Evolutionary conservation across 2,888 invertebrate genomes (phyloP).

Genomic region (Drosophila affinis): DNA sequence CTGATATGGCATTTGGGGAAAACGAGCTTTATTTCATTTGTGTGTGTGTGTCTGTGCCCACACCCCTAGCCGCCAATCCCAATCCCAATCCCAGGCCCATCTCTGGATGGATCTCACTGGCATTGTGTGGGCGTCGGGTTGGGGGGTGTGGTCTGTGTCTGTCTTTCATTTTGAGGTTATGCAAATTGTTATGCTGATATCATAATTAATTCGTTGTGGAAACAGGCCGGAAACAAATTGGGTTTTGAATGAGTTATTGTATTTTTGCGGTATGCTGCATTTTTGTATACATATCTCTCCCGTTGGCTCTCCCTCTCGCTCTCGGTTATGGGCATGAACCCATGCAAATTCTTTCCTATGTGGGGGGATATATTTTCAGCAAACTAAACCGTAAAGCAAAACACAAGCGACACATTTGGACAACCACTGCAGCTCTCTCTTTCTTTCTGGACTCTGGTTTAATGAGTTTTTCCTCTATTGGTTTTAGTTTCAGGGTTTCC

Average conservation of each 20-base stretch:
- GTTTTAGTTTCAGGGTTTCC: slow-evolving; percentile 34
- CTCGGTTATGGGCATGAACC: neutral
- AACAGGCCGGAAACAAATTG: slow-evolving; percentile 77
- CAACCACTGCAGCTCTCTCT: too few relatives aligned
- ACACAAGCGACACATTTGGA: slow-evolving; percentile 29
- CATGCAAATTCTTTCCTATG: slow-evolving; percentile 10
- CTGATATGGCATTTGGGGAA: slow-evolving; percentile 77
- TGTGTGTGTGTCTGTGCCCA: neutral
- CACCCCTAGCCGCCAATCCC: slow-evolving; percentile 1
- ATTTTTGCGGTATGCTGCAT: slow-evolving; percentile 67
- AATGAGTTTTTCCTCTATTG: slow-evolving; percentile 42
- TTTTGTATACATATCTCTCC: slow-evolving; percentile 44
- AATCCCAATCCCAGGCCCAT: slow-evolving; percentile 2
- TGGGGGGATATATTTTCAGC: neutral
- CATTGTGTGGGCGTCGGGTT: slow-evolving; percentile 34
- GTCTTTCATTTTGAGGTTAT: slow-evolving; percentile 77
- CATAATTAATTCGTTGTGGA: slow-evolving; percentile 78
- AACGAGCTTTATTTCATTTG: slow-evolving; percentile 71
- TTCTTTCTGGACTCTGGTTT: slow-evolving; percentile 5
- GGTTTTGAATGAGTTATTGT: slow-evolving; percentile 80
- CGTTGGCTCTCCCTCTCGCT: slow-evolving; percentile 16
- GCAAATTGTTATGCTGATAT: slow-evolving; percentile 80
- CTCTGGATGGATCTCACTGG: neutral
- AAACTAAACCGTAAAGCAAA: slow-evolving; percentile 7
- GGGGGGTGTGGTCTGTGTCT: slow-evolving; percentile 41